Evolutionary conservation across 2,888 invertebrate genomes (phyloP), one percentile per base, ranked within the genome.

Genomic region (Epinotia nisella): DNA sequence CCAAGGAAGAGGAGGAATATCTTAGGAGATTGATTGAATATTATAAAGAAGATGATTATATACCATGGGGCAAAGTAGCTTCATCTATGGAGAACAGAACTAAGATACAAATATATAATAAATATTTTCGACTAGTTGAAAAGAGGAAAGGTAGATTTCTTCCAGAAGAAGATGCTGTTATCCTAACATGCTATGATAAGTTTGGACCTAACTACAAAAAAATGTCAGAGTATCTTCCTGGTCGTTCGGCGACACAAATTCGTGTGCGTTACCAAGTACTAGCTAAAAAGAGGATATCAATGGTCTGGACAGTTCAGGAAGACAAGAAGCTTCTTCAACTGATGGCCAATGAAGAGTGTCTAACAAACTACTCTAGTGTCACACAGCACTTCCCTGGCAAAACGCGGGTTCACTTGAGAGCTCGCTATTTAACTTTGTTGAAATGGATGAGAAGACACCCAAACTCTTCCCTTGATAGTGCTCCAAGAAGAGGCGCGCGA

Each of bases 1-100:
- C 95, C 0, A 82, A 87, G 13, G 94, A 95, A 60, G 98, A 98
- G 83, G 96, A 97, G 79, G 90, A 94, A 65, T 93, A 94, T 62
- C 89, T 98, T 2, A 82, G 93, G 49, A 91, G 94, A 70, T 86
- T 96, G 1, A 94, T 98, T 0, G 94, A 95, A n/a, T 90, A 89
- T 75, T 95, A 95, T 76, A 94, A 92, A 76, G 91, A 95, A 70
- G 96, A 96, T 19, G 91, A 95, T 74, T 94, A 94, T 60, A 96
- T 97, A 76, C 96, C 96, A 0, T 98, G 98, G 97, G 94, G 95
- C 3, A 95, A 95, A 82, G 95, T 97, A 9, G 92, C 95, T 0
- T 92, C 93, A 29, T 94, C 94, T 65, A 95, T 97, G 87, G 94
- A 94, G 11, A 94, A 94, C 74, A 93, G 96, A 76, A 95, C 95